Conservation (phyloP, 2,113 vertebrate genomes). For the Erinaceus europaeus region DNA sequence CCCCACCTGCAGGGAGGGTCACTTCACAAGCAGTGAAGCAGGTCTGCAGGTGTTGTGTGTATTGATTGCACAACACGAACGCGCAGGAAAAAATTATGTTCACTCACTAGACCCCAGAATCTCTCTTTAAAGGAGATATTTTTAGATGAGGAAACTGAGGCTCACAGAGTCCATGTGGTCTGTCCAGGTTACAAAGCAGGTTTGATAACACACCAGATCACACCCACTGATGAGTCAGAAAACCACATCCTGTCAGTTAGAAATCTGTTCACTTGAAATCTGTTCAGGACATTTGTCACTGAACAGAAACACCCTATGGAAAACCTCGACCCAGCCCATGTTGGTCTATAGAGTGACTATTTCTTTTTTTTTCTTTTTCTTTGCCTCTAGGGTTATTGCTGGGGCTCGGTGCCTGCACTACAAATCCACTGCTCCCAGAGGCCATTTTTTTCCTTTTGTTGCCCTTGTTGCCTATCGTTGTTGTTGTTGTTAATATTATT, state of each 20-base stretch:
- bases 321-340: neutral
- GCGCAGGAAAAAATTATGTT: no score
- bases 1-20: no score
- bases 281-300: neutral
- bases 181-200: slow-evolving; percentile 8
- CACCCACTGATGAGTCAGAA: neutral
- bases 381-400: no score
- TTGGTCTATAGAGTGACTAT: neutral
- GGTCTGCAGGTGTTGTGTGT: no score
- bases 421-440: no score
- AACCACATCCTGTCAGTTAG: neutral
- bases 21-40: no score
- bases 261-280: slow-evolving; percentile 12
- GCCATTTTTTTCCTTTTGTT: no score
- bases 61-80: no score
- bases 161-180: neutral
- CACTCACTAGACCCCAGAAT: neutral
- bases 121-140: neutral
- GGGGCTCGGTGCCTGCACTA: no score
- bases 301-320: neutral
- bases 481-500: no score
- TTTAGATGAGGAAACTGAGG: slow-evolving; percentile 32
- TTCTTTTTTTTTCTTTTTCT: no score
- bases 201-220: neutral
- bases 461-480: no score